Base-by-base conservation (phyloP, 2,113 vertebrate species). In the Poeciliopsis prolifica region DNA sequence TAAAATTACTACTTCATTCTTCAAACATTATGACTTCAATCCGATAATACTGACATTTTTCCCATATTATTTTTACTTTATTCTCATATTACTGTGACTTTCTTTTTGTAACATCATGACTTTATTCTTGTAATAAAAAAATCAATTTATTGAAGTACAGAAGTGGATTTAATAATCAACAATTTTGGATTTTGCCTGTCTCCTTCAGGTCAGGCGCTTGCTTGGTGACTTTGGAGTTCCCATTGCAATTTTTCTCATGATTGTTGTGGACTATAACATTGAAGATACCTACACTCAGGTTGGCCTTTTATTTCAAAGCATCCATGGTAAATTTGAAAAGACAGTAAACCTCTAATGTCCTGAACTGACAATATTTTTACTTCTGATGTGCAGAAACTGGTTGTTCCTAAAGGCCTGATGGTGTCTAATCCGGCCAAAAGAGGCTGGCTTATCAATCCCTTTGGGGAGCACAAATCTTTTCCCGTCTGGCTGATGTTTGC, bases 211-310 rank as follows among this genome's bases (percentile, higher is more conserved):
- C 63, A 95, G 98, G 13, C 97, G 98, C n/a, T 74, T 98, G 89
- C 93, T 99, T 0, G 98, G 98, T 19, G 98, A 99, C 84, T 99
- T 99, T 0, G 97, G 98, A 9, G 97, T 99, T 22, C 97, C 98
- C 61, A 98, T 99, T 35, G 95, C 98, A 76, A 97, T 98, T 90
- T 95, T 98, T 78, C 75, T 97, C 80, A 99, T 98, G 98, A 81
- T 96, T 0, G 26, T 95, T 6, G 81, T 91, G 0, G 97, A 99
- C 88, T 94, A 91, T 84, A 92, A 90, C 73, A 92, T 97, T 80
- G 14, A 86, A 0, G 95, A 97, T 61, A 96, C 95, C 68, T 97
- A 97, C 86, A 99, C 97, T 0, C 96, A 99, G 96, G 98, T 99
- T 60, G 61, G 75, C 8, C 19, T 17, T 40, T 11, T 28, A 10